A percentile compares a stretch with the other conserved stretches of the same genome.
These are phyloP conservation scores for Psittacula cyanocephala DNA, from an alignment of 2,113 vertebrate genomes.

Conservation along the genomic window DNA sequence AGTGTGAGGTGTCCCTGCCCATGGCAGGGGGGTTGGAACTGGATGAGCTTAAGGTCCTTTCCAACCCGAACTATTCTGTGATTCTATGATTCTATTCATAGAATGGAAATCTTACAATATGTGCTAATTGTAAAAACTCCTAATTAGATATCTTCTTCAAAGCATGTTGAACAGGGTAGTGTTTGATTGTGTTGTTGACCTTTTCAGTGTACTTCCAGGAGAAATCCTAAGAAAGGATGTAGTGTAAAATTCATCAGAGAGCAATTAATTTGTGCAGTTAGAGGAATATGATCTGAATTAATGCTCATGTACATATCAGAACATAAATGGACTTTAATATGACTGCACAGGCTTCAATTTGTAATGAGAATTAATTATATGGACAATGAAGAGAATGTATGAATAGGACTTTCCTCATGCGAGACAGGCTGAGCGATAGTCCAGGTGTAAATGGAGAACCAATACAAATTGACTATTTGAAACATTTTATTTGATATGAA, in stretches of 20 bases:
- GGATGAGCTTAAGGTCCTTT: no score
- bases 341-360: background rate
- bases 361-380: background rate
- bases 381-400: background rate
- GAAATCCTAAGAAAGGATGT: slow-evolving; percentile 56
- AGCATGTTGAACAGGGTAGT: slow-evolving; percentile 63
- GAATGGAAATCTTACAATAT: slow-evolving; percentile 48
- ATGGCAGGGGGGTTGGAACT: no score
- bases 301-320: slow-evolving; percentile 1
- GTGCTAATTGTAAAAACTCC: slow-evolving; percentile 69
- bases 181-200: slow-evolving; percentile 67
- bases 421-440: background rate
- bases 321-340: slow-evolving; percentile 41
- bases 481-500: background rate
- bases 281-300: slow-evolving; percentile 61
- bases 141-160: slow-evolving; percentile 72
- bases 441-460: background rate
- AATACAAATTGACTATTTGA: background rate
- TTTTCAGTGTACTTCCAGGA: slow-evolving; percentile 59
- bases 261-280: slow-evolving; percentile 71
- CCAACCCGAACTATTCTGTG: no score
- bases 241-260: slow-evolving; percentile 70
- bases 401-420: background rate
- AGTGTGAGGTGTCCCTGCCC: no score
- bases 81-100: background rate